Base-by-base conservation (phyloP, 2,113 vertebrate genomes). In the Tylochromis polylepis region DNA sequence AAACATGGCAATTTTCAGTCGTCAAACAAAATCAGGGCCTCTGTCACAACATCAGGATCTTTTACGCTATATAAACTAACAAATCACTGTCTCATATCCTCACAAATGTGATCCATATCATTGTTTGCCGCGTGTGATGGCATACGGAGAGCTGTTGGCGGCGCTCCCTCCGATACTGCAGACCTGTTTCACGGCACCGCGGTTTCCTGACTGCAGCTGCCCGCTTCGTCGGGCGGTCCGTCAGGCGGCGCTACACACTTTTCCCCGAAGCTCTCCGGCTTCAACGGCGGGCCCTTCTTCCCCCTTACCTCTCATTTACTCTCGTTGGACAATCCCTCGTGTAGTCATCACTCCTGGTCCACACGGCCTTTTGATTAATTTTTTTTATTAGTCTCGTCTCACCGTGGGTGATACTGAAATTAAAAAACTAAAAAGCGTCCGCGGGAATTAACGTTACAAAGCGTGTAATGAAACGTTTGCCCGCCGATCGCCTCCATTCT, bases 181-280 rank as follows among this genome's bases (percentile, higher is more conserved):
- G 90, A 94, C 91, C 92, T 93, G 81, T 90, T 94, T 92, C 43
- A 81, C 72, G 91, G 93, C 96, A 95, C 95, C 96, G 96, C 94
- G 88, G 91, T 96, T 94, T 96, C 95, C 95, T 95, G 91, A 93
- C 81, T 58, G 85, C 27, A 67, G 85, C 85, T 87, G 85, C 95
- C 96, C 95, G 93, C 88, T 94, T 81, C 90, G 85, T 89, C 91
- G 65, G 95, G 95, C 96, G 95, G 96, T 96, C 94, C 96, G 96
- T 97, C 95, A 96, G 96, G 96, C 96, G 96, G 96, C 96, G 96
- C 96, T 97, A 95, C 95, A 93, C 93, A 96, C 93, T 96, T 97
- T 96, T 95, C 78, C 38, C 96, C 96, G 95, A 81, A 96, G 96
- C 95, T 97, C 92, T 93, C 49, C 60, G 34, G 87, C 91, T 85